Percentiles rank a stretch among this genome's conserved stretches.
Conservation (phyloP, 2,888 invertebrate genomes). For the Pristionchus fissidentatus region DNA sequence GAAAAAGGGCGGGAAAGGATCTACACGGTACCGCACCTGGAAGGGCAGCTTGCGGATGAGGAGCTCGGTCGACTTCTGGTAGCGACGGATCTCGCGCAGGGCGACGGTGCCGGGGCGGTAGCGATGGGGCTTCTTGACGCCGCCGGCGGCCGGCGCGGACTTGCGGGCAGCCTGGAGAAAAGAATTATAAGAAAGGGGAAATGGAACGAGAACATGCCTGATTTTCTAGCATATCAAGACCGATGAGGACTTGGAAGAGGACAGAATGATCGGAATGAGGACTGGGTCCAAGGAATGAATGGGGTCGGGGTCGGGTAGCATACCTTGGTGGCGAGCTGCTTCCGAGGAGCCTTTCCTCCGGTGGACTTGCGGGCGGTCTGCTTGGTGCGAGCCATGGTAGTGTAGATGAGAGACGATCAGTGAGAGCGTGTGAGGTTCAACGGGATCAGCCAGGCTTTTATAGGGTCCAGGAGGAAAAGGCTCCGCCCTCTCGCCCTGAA, state of each 20-base stretch:
- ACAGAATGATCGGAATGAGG: too few species aligned
- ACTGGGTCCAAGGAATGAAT: too few species aligned
- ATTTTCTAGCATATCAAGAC: not conserved
- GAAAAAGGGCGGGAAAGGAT: not conserved
- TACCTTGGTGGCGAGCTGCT: conserved; percentile 89
- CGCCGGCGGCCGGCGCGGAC: conserved; percentile 93
- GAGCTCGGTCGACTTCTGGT: conserved; percentile 91
- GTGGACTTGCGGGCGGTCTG: conserved; percentile 97
- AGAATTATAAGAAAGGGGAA: not conserved
- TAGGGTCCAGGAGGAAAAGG: too few species aligned
- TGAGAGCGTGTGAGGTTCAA: conserved; percentile 10
- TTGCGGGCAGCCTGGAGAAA: conserved; percentile 85
- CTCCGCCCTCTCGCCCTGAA: too few species aligned
- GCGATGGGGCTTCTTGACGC: conserved; percentile 91
- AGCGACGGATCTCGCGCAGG: conserved; percentile 94
- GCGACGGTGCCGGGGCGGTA: conserved; percentile 96
- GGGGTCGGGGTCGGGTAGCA: not conserved
- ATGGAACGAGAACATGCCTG: not conserved
- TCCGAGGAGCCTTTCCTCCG: conserved; percentile 95
- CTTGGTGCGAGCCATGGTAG: conserved; percentile 93
- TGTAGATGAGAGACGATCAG: not conserved
- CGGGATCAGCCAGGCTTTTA: not conserved
- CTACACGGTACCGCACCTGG: conserved; percentile 50
- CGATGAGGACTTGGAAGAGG: not conserved
- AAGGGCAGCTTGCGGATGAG: conserved; percentile 69